These are phyloP conservation scores for Lacerta agilis DNA, from an alignment of 2,797 vertebrate genomes.

Conservation along the genomic window DNA sequence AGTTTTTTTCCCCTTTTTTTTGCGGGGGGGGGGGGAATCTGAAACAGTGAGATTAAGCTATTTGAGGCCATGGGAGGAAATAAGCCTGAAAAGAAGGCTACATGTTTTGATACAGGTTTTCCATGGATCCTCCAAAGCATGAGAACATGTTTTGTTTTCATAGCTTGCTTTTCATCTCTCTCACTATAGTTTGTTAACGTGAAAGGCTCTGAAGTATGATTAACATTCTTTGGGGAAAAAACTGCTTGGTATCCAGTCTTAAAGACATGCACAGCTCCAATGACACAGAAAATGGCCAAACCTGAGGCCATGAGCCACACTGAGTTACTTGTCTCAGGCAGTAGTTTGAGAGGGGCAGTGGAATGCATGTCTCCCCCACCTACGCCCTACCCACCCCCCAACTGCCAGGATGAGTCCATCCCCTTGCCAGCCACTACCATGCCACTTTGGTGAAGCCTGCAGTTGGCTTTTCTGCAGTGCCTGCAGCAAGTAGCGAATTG, in stretches of 20 bases:
- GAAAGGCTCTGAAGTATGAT: constrained; percentile 22
- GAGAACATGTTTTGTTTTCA: constrained; percentile 26
- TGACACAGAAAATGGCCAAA: background rate
- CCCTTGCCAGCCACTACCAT: too few species aligned
- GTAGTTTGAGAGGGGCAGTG: too few species aligned
- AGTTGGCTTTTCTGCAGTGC: background rate
- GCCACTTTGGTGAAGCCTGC: too few species aligned
- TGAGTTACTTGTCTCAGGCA: too few species aligned
- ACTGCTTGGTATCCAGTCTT: too few species aligned
- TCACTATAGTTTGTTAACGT: background rate
- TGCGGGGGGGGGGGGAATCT: constrained; percentile 36
- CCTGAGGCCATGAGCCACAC: background rate
- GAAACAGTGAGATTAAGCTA: constrained; percentile 61
- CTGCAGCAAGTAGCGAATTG: background rate
- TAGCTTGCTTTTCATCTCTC: constrained; percentile 35
- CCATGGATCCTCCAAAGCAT: constrained; percentile 31
- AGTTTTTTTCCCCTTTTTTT: too few species aligned
- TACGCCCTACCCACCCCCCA: too few species aligned
- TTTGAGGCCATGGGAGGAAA: constrained; percentile 27
- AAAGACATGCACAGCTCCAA: background rate
- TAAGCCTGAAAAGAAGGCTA: constrained; percentile 11
- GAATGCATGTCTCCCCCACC: too few species aligned
- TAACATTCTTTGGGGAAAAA: background rate
- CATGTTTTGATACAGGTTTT: constrained; percentile 33
- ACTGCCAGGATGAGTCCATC: too few species aligned